phyloP scores from a whole-genome alignment of 1,140 invertebrate species.

The Mylabris phalerata region DNA sequence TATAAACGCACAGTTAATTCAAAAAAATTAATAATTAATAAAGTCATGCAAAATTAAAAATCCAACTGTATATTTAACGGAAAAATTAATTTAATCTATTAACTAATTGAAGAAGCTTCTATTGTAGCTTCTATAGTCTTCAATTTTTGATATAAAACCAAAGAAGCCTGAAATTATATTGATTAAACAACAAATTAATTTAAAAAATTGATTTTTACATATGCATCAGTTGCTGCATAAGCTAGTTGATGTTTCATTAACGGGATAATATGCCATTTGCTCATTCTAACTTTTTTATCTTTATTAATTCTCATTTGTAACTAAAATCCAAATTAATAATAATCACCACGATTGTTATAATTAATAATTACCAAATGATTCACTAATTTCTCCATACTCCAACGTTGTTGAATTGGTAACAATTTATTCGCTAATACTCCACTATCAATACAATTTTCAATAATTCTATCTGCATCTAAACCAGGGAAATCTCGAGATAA shows the following conservation, averaged over 20 bases:
- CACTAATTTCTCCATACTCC: conserved; percentile 56
- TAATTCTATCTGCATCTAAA: conserved; percentile 47
- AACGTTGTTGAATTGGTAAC: conserved; percentile 47
- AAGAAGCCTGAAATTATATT: conserved; percentile 22
- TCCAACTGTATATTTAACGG: too few relatives aligned
- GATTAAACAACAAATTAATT: conserved; percentile 8
- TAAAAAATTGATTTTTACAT: conserved; percentile 41
- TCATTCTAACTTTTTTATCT: conserved; percentile 50
- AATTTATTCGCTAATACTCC: conserved; percentile 50
- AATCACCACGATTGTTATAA: background rate
- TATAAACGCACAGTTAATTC: too few relatives aligned
- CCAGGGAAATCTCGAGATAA: conserved; percentile 54
- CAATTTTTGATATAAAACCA: conserved; percentile 22
- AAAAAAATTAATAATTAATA: too few relatives aligned
- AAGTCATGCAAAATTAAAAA: too few relatives aligned
- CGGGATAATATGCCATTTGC: conserved; percentile 55
- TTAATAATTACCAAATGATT: conserved; percentile 46
- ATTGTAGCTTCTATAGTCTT: background rate
- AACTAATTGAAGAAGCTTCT: too few relatives aligned
- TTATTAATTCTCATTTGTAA: conserved; percentile 50
- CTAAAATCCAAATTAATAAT: conserved; percentile 31
- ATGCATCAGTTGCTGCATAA: conserved; percentile 63
- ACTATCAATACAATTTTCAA: conserved; percentile 54
- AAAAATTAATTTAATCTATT: too few relatives aligned
- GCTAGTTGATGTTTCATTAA: conserved; percentile 49